Evolutionary conservation across 2,888 invertebrate genomes (phyloP).

Genomic region (Apamea monoglypha): DNA sequence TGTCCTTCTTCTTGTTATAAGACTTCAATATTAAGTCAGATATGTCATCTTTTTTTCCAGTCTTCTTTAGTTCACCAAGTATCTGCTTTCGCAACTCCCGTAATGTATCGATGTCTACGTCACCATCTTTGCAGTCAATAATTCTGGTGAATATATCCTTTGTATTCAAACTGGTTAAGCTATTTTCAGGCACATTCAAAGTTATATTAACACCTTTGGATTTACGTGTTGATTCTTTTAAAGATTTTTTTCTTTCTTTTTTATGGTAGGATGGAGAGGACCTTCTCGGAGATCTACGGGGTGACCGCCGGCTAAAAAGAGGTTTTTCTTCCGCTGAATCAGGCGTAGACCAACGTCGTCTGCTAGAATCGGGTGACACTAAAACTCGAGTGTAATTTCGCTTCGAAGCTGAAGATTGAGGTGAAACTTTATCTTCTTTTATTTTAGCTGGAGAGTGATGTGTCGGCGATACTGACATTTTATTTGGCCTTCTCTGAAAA

Average conservation of each 20-base stretch:
- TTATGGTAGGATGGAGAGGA: conserved; percentile 77
- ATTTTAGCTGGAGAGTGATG: conserved; percentile 54
- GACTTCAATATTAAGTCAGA: conserved; percentile 86
- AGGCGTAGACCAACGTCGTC: conserved; percentile 69
- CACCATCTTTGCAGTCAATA: conserved; percentile 84
- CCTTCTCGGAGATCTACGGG: conserved; percentile 75
- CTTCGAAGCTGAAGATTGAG: conserved; percentile 65
- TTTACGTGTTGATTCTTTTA: conserved; percentile 70
- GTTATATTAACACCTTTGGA: conserved; percentile 85
- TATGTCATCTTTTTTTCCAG: conserved; percentile 85
- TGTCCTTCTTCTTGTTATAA: conserved; percentile 75
- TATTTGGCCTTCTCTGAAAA: conserved; percentile 85
- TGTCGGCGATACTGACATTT: conserved; percentile 67
- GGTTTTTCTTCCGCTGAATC: conserved; percentile 69
- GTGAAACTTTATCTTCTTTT: conserved; percentile 43
- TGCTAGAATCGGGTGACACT: conserved; percentile 80
- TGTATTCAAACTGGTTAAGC: conserved; percentile 82
- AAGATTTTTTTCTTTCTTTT: conserved; percentile 81
- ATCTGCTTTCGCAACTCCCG: conserved; percentile 86
- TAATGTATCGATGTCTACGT: conserved; percentile 87
- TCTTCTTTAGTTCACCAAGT: conserved; percentile 86
- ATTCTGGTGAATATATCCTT: conserved; percentile 86
- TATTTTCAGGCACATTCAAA: conserved; percentile 85
- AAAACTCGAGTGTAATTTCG: conserved; percentile 84
- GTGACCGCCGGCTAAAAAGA: conserved; percentile 80